Percentiles rank a stretch among this genome's conserved stretches.
Conservation (phyloP, 1,140 invertebrate genomes). For the Cydia pomonella region DNA sequence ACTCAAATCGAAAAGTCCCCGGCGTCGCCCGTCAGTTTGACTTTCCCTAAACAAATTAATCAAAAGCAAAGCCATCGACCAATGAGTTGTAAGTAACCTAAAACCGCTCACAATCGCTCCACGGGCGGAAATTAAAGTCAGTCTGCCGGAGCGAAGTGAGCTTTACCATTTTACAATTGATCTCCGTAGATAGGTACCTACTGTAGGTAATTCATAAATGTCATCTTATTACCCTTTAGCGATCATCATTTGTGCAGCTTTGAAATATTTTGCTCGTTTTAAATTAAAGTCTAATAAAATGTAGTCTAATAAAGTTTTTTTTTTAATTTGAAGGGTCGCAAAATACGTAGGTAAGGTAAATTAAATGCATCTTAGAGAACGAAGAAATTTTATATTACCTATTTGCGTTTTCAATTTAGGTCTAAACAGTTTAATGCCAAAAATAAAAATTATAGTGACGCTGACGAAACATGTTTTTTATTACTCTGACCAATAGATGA, state of each 20-base stretch:
- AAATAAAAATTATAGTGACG: no score
- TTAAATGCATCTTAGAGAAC: no score
- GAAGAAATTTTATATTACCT: no score
- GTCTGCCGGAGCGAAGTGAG: constrained; percentile 16
- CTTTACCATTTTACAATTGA: constrained; percentile 18
- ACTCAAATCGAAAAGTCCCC: neutral
- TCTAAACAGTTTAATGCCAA: no score
- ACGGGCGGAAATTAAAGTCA: constrained; percentile 25
- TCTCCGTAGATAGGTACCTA: neutral
- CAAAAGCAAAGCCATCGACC: neutral
- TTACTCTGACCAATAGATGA: no score
- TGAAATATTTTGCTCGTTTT: neutral
- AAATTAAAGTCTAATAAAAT: constrained; percentile 22
- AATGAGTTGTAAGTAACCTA: constrained; percentile 1
- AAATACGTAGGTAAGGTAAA: no score
- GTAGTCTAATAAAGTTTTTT: no score
- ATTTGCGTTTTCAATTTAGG: no score
- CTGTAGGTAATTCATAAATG: neutral
- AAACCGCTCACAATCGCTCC: neutral
- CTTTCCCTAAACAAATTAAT: neutral
- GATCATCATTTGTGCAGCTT: neutral
- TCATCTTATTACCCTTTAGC: no score
- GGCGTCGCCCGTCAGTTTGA: neutral
- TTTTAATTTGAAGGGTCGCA: no score
- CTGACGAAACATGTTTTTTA: no score